These are phyloP conservation scores for Percopsis transmontana DNA, from an alignment of 2,113 vertebrate genomes.

Conservation along the genomic window DNA sequence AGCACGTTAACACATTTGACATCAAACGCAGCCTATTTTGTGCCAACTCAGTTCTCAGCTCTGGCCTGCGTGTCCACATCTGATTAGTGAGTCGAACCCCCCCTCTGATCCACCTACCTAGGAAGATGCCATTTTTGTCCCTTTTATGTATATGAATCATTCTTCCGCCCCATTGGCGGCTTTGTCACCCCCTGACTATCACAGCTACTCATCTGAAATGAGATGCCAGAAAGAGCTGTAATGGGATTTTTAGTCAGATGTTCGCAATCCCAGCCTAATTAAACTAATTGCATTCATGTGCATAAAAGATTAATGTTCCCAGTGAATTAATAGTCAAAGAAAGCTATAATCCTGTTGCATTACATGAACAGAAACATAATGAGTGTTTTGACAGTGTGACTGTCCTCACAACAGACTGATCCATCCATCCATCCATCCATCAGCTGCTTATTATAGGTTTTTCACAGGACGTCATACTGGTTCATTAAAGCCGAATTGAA, in stretches of 20 bases:
- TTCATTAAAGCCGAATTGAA: no score
- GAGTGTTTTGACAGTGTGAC: conserved; percentile 17
- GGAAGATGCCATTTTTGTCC: conserved; percentile 38
- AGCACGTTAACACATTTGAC: conserved; percentile 18
- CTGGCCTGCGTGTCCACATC: conserved; percentile 8
- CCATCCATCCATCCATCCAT: no score
- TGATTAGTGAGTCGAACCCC: conserved; percentile 42
- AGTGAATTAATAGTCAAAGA: not conserved
- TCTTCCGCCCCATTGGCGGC: conserved; percentile 29
- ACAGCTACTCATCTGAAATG: conserved; percentile 42
- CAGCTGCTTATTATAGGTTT: no score
- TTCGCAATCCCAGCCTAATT: conserved; percentile 53
- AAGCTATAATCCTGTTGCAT: conserved; percentile 20
- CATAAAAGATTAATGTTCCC: conserved; percentile 34
- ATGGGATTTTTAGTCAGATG: conserved; percentile 53
- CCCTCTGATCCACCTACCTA: conserved; percentile 38
- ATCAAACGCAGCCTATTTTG: conserved; percentile 15
- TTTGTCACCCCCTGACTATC: conserved; percentile 53
- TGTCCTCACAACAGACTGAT: no score
- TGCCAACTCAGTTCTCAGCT: conserved; percentile 15
- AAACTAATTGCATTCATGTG: conserved; percentile 53
- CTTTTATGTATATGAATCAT: conserved; percentile 44
- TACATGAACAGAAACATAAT: conserved; percentile 48
- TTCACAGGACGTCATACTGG: no score
- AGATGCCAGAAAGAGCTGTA: conserved; percentile 31